Percentiles rank a stretch among this genome's conserved stretches.
These are phyloP conservation scores for Sebastes baramenuke DNA, from an alignment of 2,797 vertebrate genomes.

Conservation along the genomic window DNA sequence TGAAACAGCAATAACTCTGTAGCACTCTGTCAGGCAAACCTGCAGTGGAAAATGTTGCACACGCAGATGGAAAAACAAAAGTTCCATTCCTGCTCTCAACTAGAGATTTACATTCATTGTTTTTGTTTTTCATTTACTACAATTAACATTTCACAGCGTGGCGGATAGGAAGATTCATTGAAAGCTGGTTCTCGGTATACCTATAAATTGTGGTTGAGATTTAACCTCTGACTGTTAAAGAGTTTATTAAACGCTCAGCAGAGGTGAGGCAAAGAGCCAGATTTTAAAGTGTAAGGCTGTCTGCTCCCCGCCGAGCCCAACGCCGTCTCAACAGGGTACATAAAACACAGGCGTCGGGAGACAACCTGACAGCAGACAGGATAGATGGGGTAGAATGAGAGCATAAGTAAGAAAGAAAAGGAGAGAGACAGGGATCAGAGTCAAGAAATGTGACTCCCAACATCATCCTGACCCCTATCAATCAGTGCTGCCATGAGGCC, in stretches of 20 bases:
- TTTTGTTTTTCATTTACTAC: slow-evolving; percentile 37
- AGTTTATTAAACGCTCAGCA: slow-evolving; percentile 62
- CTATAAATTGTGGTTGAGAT: slow-evolving; percentile 49
- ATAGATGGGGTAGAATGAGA: slow-evolving; percentile 7
- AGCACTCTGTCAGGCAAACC: neutral
- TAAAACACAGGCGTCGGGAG: slow-evolving; percentile 43
- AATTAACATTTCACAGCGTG: slow-evolving; percentile 17
- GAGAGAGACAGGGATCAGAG: slow-evolving; percentile 7
- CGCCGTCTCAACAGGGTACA: slow-evolving; percentile 22
- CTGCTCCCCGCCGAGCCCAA: slow-evolving; percentile 15
- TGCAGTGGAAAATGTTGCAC: slow-evolving; percentile 32
- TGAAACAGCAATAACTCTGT: neutral
- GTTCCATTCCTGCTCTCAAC: neutral
- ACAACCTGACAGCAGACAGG: slow-evolving; percentile 24
- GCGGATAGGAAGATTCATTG: slow-evolving; percentile 22
- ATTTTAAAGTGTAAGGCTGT: slow-evolving; percentile 19
- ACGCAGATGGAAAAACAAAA: neutral
- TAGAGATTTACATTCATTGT: slow-evolving; percentile 5
- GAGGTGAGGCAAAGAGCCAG: slow-evolving; percentile 58
- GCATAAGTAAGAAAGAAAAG: neutral
- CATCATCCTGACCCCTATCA: slow-evolving; percentile 66
- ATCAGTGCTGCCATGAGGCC: slow-evolving; percentile 51
- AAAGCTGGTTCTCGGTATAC: slow-evolving; percentile 20
- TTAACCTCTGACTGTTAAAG: slow-evolving; percentile 49
- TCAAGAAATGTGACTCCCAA: slow-evolving; percentile 58